Percentiles rank a stretch among this genome's conserved stretches.
Conservation (phyloP, 2,797 vertebrate species). For the Manis pentadactyla region DNA sequence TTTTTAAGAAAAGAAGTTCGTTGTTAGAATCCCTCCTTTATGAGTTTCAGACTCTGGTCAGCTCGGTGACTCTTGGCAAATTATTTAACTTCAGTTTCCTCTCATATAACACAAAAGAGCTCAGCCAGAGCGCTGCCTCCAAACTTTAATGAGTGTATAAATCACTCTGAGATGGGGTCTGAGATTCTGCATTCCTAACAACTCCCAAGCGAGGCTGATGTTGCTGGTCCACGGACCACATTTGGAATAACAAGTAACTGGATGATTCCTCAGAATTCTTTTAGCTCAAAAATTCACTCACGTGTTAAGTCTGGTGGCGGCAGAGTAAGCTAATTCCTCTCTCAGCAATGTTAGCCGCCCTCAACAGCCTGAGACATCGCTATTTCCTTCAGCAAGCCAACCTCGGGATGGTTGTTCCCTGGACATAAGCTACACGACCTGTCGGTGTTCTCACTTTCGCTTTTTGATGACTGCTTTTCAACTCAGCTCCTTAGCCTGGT, state of each 20-base stretch:
- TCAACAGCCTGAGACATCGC: not conserved
- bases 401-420: not conserved
- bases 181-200: not conserved
- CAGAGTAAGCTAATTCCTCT: not conserved
- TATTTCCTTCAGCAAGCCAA: not conserved
- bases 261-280: not conserved
- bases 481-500: not conserved
- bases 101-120: not conserved
- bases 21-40: not conserved
- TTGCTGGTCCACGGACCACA: not conserved
- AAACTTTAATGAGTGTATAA: not conserved
- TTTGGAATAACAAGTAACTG: not conserved
- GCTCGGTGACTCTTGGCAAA: not conserved
- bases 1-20: not conserved
- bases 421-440: not conserved
- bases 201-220: not conserved
- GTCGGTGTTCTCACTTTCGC: not conserved
- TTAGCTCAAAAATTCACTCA: not conserved
- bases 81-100: not conserved
- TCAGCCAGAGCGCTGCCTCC: not conserved
- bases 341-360: not conserved
- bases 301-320: not conserved
- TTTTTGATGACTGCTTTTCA: not conserved
- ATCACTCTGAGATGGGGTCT: not conserved
- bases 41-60: not conserved